A percentile compares a stretch with the other conserved stretches of the same genome.
Conservation (phyloP, 2,113 vertebrate species). For the western clawed frog (Xenopus tropicalis) region UCB_Xtro_10.0 CM004448.2:110338501-110339000, state of each 20-base stretch:
- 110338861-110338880: slow-evolving; percentile 90
- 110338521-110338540: slow-evolving; percentile 12
- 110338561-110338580: slow-evolving; percentile 81
- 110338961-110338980: slow-evolving; percentile 88
- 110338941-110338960: slow-evolving; percentile 89
- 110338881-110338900: slow-evolving; percentile 87
- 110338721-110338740: slow-evolving; percentile 54
- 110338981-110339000: slow-evolving; percentile 84
- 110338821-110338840: slow-evolving; percentile 53
- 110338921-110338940: slow-evolving; percentile 87
- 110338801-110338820: slow-evolving; percentile 43
- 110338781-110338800: too few relatives aligned
- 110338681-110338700: slow-evolving; percentile 42
- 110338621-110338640: too few relatives aligned
- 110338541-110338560: slow-evolving; percentile 73
- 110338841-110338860: slow-evolving; percentile 82
- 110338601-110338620: slow-evolving; percentile 62
- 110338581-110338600: slow-evolving; percentile 78
- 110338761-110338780: slow-evolving; percentile 64
- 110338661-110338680: not conserved
- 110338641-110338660: too few relatives aligned
- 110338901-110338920: slow-evolving; percentile 89
- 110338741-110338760: slow-evolving; percentile 64
- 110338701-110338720: slow-evolving; percentile 66
- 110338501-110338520: slow-evolving; percentile 63